These are phyloP conservation scores for Epistrophe grossulariae DNA, from an alignment of 2,888 invertebrate genomes.

Conservation along the genomic window DNA sequence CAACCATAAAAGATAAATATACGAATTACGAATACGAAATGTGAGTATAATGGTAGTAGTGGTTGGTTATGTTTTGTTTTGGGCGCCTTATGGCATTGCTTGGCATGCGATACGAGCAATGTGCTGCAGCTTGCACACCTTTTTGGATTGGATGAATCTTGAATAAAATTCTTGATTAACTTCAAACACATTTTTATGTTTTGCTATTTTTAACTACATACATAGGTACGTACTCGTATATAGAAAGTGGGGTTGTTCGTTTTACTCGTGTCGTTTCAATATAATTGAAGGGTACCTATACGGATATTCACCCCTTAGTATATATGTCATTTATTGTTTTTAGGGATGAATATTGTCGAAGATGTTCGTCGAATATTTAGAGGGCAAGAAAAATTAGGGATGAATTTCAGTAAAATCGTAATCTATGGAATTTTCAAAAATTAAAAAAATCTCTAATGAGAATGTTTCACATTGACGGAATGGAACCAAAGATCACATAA, in stretches of 20 bases:
- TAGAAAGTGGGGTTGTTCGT: constrained; percentile 38
- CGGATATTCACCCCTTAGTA: constrained; percentile 25
- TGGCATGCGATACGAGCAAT: constrained; percentile 29
- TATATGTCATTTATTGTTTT: constrained; percentile 29
- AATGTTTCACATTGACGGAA: constrained; percentile 28
- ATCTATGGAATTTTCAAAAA: constrained; percentile 48
- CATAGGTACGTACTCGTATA: neutral
- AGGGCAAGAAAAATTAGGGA: constrained; percentile 5
- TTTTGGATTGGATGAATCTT: constrained; percentile 34
- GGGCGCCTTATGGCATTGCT: constrained; percentile 60
- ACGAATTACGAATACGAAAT: neutral
- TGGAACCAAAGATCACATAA: constrained; percentile 50
- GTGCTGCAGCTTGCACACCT: constrained; percentile 72
- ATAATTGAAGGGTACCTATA: constrained; percentile 1
- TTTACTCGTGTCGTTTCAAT: constrained; percentile 13
- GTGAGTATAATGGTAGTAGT: neutral
- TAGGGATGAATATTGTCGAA: constrained; percentile 43
- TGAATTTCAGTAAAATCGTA: constrained; percentile 41
- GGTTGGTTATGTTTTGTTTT: constrained; percentile 21
- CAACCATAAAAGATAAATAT: neutral
- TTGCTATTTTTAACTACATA: constrained; percentile 27
- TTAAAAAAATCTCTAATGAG: constrained; percentile 48
- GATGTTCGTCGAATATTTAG: neutral
- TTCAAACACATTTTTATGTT: constrained; percentile 3
- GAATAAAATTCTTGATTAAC: constrained; percentile 35